phyloP scores from a whole-genome alignment of 2,113 vertebrate genomes.

The Onychostruthus taczanowskii region DNA sequence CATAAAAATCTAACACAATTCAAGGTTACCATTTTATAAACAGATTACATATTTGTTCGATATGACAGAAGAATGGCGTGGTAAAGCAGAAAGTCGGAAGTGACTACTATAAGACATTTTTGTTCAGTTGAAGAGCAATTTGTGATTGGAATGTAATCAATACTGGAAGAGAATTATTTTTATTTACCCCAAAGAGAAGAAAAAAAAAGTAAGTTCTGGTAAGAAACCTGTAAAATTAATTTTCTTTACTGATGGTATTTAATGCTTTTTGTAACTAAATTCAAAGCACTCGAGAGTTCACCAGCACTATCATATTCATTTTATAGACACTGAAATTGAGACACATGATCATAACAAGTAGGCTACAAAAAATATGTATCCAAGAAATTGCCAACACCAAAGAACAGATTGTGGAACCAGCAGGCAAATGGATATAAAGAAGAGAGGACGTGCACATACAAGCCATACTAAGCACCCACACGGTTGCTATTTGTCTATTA shows the following conservation, averaged over 20 bases:
- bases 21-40: neutral
- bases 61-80: neutral
- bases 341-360: neutral
- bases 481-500: neutral
- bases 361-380: neutral
- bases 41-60: neutral
- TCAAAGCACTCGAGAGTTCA: neutral
- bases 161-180: neutral
- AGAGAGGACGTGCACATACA: neutral
- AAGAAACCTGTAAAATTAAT: neutral
- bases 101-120: neutral
- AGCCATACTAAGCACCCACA: neutral
- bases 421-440: slow-evolving; percentile 21
- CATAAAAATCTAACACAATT: neutral
- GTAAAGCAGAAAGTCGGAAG: neutral
- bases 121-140: neutral
- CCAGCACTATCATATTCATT: neutral
- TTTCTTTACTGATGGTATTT: neutral
- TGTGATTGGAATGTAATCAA: neutral
- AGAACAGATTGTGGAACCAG: slow-evolving; percentile 30
- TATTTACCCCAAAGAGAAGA: neutral
- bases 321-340: neutral
- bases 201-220: neutral
- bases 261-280: neutral
- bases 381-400: neutral